A percentile compares a stretch with the other conserved stretches of the same genome.
phyloP scores from a whole-genome alignment of 2,888 invertebrate species.

The Galerucella calmariensis region DNA sequence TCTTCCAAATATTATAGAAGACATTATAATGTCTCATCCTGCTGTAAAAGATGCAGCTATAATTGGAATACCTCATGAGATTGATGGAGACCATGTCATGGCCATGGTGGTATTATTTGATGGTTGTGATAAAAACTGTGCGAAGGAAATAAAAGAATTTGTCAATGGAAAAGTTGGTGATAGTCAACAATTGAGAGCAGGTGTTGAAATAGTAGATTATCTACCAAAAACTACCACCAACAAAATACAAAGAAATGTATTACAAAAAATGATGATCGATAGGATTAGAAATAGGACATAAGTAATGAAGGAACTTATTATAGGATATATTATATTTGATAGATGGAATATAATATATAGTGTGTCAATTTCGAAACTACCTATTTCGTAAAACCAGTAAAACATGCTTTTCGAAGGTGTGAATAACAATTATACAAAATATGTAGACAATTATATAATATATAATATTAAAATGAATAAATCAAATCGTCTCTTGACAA shows the following conservation, averaged over 20 bases:
- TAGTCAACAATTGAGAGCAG: slow-evolving; percentile 38
- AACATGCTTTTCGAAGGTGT: too few species aligned
- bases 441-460: too few species aligned
- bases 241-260: neutral
- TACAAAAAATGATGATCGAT: neutral
- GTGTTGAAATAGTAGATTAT: slow-evolving; percentile 38
- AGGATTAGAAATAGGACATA: neutral
- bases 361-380: too few species aligned
- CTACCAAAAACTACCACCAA: slow-evolving; percentile 29
- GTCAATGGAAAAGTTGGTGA: slow-evolving; percentile 37
- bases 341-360: too few species aligned
- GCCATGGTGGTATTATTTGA: slow-evolving; percentile 39
- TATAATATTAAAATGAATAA: too few species aligned
- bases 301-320: too few species aligned
- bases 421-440: too few species aligned
- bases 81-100: slow-evolving; percentile 77
- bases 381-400: too few species aligned
- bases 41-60: slow-evolving; percentile 83
- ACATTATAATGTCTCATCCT: slow-evolving; percentile 75
- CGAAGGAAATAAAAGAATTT: slow-evolving; percentile 61
- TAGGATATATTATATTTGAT: too few species aligned
- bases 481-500: too few species aligned
- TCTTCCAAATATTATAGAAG: slow-evolving; percentile 85
- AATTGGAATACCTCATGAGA: slow-evolving; percentile 71
- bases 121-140: slow-evolving; percentile 52